Evolutionary conservation across 2,113 vertebrate genomes (phyloP), one percentile per base, ranked within the genome.

Genomic region (Cyphomyrus plagiostoma): DNA sequence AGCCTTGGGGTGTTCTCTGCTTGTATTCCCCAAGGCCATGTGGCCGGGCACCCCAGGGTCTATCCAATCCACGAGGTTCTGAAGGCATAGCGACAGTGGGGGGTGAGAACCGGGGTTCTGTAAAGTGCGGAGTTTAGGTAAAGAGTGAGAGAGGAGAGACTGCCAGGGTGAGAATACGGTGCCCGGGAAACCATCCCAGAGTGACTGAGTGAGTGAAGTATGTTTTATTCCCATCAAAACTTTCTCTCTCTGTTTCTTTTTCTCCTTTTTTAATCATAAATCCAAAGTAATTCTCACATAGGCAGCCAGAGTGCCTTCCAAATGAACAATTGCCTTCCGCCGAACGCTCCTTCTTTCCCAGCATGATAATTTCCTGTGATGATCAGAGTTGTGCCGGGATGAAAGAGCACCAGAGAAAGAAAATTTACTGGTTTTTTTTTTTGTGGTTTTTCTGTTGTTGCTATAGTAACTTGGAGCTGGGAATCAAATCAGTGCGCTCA

Each of bases 281-380:
- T 86, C 66, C 15, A 62, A 77, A 88, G 58, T 39, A 26, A 84
- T 93, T 93, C 94, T 89, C 92, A 90, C 91, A 92, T 90, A 91
- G 92, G 93, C 93, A 92, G 94, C 93, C 92, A 93, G 91, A 62
- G 13, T 92, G 93, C 92, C 91, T 93, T 94, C 94, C 93, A 94
- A 94, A 93, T 90, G 90, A 93, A 94, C 94, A 94, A 94, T 93
- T 92, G 92, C 92, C 92, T 94, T 93, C 93, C 93, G 90, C 93
- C 92, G 92, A 93, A 91, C 90, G 92, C 91, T 66, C 74, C 85
- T 45, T 93, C 91, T 94, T 94, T 93, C 93, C 93, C 86, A 90
- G 92, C 93, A 94, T 95, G 95, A 93, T 95, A 94, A 95, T 95
- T 94, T 94, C 92, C 92, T 95, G 90, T 95, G 95, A 95, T 94